phyloP scores from a whole-genome alignment of 1,140 invertebrate species.

The Leptinotarsa texana region DNA sequence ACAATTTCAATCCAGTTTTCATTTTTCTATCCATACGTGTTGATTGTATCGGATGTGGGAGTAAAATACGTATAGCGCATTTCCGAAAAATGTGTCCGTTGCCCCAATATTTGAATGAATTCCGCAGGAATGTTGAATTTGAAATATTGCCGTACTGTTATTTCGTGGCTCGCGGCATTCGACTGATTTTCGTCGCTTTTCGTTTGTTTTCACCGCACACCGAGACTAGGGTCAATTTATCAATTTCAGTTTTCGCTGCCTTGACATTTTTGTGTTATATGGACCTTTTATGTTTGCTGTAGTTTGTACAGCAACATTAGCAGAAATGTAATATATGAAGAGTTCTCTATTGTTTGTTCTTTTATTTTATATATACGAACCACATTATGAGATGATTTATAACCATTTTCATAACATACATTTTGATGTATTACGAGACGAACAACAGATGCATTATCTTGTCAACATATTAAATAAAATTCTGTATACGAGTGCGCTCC shows the following conservation, averaged over 20 bases:
- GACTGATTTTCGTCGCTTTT: constrained; percentile 30
- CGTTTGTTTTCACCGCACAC: constrained; percentile 17
- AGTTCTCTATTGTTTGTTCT: constrained; percentile 36
- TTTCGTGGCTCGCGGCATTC: constrained; percentile 25
- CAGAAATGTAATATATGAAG: constrained; percentile 43
- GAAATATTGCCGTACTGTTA: constrained; percentile 17
- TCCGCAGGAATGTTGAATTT: constrained; percentile 18
- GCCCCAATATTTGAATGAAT: background rate
- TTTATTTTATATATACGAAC: constrained; percentile 38
- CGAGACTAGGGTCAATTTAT: constrained; percentile 39
- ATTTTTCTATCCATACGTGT: too few species aligned
- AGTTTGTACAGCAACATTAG: constrained; percentile 43
- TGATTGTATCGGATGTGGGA: too few species aligned
- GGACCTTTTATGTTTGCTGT: constrained; percentile 41
- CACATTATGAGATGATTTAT: constrained; percentile 36
- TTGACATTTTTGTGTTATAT: constrained; percentile 41
- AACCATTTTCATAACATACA: constrained; percentile 31
- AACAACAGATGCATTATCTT: constrained; percentile 30
- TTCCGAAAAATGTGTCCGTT: constrained; percentile 2
- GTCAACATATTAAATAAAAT: constrained; percentile 26
- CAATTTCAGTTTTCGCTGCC: constrained; percentile 45
- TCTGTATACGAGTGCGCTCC: background rate
- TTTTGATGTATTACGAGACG: constrained; percentile 27
- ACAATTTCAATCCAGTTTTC: too few species aligned
- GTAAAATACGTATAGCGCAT: background rate